Conservation (phyloP, 2,797 vertebrate genomes). For the Chaetophractus vellerosus region DNA sequence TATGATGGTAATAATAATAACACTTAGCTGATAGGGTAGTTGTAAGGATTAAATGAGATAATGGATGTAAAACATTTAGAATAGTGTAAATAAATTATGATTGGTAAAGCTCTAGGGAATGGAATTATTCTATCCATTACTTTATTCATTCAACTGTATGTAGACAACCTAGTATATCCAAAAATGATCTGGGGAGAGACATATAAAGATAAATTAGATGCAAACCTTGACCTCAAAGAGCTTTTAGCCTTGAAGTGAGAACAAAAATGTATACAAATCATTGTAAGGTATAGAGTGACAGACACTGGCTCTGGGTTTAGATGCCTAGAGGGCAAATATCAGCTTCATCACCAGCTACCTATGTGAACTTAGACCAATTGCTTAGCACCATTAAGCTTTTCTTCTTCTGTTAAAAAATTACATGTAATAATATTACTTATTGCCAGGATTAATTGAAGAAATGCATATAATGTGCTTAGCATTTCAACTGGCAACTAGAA, state of each 20-base stretch:
- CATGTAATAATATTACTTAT: neutral
- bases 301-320: neutral
- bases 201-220: conserved; percentile 38
- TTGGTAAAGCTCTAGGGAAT: neutral
- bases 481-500: neutral
- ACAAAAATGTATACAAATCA: neutral
- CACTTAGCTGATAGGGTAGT: neutral
- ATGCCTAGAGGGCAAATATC: neutral
- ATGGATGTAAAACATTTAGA: neutral
- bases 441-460: neutral
- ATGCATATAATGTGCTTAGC: neutral
- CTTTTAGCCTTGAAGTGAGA: conserved; percentile 53
- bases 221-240: neutral
- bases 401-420: conserved; percentile 17
- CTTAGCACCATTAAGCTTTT: neutral
- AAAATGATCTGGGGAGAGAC: neutral
- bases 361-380: neutral
- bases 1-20: neutral
- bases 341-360: neutral
- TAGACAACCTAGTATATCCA: neutral
- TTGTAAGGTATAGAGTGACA: neutral
- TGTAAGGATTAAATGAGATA: neutral
- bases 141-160: neutral
- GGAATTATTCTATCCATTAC: neutral
- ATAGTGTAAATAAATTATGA: neutral